Conservation (phyloP, 2,888 invertebrate species). For the Xanthorhoe designata region DNA sequence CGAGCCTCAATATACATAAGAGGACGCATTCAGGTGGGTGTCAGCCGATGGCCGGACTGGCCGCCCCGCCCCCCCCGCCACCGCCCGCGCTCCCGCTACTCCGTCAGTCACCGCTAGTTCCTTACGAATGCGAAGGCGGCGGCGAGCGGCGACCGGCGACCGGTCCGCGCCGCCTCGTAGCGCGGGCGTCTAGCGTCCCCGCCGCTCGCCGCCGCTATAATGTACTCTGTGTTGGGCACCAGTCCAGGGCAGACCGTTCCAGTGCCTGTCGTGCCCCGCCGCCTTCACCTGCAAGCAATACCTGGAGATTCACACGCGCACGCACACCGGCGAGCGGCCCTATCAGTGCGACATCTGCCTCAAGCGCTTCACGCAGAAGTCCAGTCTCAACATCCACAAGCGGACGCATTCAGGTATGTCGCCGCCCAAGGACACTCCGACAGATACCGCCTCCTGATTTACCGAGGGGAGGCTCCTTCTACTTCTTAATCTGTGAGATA, state of each 20-base stretch:
- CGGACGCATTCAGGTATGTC: slow-evolving; percentile 89
- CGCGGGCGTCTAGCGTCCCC: slow-evolving; percentile 79
- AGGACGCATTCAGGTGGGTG: slow-evolving; percentile 90
- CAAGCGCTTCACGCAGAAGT: slow-evolving; percentile 93
- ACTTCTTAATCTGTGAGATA: slow-evolving; percentile 2
- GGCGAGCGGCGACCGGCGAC: slow-evolving; percentile 72
- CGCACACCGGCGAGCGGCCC: slow-evolving; percentile 85
- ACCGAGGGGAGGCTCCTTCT: slow-evolving; percentile 1
- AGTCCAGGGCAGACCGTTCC: slow-evolving; percentile 86
- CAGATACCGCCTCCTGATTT: neutral
- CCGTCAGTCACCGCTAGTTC: slow-evolving; percentile 46
- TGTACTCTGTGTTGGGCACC: slow-evolving; percentile 81
- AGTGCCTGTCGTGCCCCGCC: slow-evolving; percentile 86
- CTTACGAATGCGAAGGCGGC: slow-evolving; percentile 68
- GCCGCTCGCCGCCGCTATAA: slow-evolving; percentile 81
- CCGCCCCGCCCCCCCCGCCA: slow-evolving; percentile 68
- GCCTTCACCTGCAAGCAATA: slow-evolving; percentile 87
- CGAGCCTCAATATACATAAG: slow-evolving; percentile 92
- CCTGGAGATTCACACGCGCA: slow-evolving; percentile 87
- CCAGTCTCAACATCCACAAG: slow-evolving; percentile 93
- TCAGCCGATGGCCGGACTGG: slow-evolving; percentile 78
- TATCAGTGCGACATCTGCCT: slow-evolving; percentile 91
- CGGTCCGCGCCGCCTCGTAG: slow-evolving; percentile 81
- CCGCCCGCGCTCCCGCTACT: slow-evolving; percentile 58
- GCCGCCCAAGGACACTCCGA: slow-evolving; percentile 22